These are phyloP conservation scores for Sciurus niger DNA, from an alignment of 2,113 vertebrate species.

Conservation along the genomic window DNA sequence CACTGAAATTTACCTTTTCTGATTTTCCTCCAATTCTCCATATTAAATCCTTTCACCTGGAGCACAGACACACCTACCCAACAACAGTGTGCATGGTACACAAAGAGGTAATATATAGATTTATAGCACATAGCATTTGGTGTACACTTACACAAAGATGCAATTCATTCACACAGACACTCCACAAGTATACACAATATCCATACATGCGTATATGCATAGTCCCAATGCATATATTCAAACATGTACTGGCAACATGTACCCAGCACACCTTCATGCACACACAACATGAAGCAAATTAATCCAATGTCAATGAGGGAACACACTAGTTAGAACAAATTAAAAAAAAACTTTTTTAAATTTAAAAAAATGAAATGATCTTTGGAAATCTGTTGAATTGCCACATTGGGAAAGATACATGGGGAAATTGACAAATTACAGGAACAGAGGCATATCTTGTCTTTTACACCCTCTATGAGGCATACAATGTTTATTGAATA, in stretches of 20 bases:
- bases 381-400: neutral
- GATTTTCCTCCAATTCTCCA: accelerated
- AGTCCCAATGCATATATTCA: neutral
- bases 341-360: no score
- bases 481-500: neutral
- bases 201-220: no score
- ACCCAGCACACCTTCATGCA: neutral
- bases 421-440: neutral
- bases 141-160: neutral
- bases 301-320: neutral
- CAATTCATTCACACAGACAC: no score
- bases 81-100: accelerated
- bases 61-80: neutral
- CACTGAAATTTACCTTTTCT: neutral
- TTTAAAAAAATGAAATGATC: neutral
- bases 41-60: neutral
- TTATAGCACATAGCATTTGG: neutral
- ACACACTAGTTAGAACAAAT: neutral
- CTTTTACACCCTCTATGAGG: no score
- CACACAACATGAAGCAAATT: neutral
- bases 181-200: no score
- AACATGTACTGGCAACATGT: accelerated
- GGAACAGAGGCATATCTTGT: neutral
- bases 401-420: neutral
- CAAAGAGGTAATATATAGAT: accelerated